Percentiles rank a stretch among this genome's conserved stretches.
Evolutionary conservation across 2,113 vertebrate species (phyloP).

Genomic region (Psophia crepitans): DNA sequence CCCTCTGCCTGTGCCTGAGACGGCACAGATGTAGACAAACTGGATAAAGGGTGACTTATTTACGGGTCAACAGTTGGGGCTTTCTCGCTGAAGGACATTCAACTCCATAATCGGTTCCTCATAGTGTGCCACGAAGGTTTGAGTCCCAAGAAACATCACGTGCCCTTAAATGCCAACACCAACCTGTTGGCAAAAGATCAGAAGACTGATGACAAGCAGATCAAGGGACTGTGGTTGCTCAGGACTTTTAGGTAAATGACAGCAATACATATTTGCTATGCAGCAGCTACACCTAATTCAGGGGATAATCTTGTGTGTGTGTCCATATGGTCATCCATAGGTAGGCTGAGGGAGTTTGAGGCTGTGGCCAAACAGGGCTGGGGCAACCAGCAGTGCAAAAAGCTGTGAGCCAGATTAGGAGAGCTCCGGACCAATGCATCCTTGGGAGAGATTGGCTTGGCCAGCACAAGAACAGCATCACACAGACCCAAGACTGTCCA

Average conservation of each 20-base stretch:
- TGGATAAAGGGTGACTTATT: background rate
- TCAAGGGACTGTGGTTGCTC: background rate
- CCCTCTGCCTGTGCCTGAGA: background rate
- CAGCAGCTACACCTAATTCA: background rate
- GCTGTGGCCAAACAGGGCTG: background rate
- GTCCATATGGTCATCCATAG: background rate
- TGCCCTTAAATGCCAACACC: background rate
- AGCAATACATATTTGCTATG: background rate
- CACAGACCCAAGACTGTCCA: background rate
- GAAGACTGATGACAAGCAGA: background rate
- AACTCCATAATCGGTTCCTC: background rate
- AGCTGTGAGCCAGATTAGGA: background rate
- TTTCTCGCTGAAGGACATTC: background rate
- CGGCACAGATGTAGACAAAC: background rate
- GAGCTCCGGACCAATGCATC: background rate
- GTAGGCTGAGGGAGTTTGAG: background rate
- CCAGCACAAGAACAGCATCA: background rate
- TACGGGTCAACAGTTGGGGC: background rate
- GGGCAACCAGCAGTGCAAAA: background rate
- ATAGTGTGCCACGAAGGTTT: background rate
- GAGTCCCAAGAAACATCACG: background rate
- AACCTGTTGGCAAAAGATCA: background rate
- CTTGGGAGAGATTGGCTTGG: background rate
- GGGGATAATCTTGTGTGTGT: rapidly evolving
- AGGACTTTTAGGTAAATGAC: background rate